A percentile compares a stretch with the other conserved stretches of the same genome.
phyloP scores from a whole-genome alignment of 2,888 invertebrate species.

The Lymantria dispar region DNA sequence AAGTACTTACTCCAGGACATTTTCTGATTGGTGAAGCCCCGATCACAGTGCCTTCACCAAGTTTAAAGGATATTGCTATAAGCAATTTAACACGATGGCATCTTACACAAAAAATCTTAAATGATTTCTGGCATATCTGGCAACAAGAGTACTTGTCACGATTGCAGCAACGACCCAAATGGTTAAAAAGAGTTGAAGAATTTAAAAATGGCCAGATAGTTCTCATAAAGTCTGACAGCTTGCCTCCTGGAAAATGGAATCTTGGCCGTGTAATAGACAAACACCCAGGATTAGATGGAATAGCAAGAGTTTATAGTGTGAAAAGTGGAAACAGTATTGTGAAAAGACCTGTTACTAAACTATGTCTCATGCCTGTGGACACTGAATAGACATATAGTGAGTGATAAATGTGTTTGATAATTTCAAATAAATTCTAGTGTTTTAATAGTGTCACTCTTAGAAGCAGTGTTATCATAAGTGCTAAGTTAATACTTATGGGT shows the following conservation, averaged over 20 bases:
- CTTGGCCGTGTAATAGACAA: constrained; percentile 1
- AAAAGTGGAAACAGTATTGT: neutral
- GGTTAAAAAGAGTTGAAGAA: neutral
- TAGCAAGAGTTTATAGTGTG: neutral
- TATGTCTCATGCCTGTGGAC: neutral
- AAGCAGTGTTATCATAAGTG: too few species aligned
- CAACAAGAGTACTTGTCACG: neutral
- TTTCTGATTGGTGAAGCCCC: constrained; percentile 2
- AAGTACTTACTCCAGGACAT: neutral
- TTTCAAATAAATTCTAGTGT: too few species aligned
- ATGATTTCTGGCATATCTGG: constrained; percentile 1
- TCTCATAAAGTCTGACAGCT: neutral
- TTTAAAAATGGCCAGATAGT: neutral
- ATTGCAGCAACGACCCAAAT: constrained; percentile 1
- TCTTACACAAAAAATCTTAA: neutral
- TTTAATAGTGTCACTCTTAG: too few species aligned
- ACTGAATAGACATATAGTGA: too few species aligned
- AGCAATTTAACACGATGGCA: neutral
- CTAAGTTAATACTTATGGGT: too few species aligned
- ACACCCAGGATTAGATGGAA: neutral
- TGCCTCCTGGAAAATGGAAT: neutral
- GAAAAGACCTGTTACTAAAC: neutral
- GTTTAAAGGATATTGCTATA: neutral
- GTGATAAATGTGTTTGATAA: too few species aligned
- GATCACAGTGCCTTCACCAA: neutral